Percentiles rank a stretch among this genome's conserved stretches.
phyloP scores from a whole-genome alignment of 2,113 vertebrate species.

The Micromys minutus region DNA sequence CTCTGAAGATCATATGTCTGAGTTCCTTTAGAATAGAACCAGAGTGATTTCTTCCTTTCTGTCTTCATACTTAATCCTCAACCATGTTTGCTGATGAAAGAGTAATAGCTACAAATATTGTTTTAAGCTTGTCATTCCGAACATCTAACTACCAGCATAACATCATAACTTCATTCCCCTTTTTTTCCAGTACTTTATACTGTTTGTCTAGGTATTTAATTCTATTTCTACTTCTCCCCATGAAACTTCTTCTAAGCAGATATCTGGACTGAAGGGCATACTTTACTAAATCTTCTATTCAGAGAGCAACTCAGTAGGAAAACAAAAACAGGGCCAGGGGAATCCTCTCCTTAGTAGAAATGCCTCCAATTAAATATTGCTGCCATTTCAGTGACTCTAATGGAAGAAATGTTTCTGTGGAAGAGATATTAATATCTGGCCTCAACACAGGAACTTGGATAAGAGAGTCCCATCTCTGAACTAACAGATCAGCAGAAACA shows the following conservation, averaged over 20 bases:
- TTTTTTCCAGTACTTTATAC: neutral
- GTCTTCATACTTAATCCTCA: neutral
- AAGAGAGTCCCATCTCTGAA: neutral
- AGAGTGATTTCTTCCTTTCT: neutral
- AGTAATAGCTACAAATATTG: neutral
- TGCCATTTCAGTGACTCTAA: neutral
- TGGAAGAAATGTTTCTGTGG: neutral
- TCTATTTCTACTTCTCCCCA: neutral
- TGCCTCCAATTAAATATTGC: neutral
- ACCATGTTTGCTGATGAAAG: neutral
- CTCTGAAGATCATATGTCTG: neutral
- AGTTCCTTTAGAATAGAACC: neutral
- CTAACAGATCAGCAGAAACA: neutral
- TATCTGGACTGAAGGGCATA: neutral
- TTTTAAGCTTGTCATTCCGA: neutral
- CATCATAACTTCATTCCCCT: neutral
- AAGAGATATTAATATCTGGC: neutral
- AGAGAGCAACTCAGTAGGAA: neutral
- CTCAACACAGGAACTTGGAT: neutral
- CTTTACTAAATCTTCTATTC: neutral
- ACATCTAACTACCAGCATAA: neutral
- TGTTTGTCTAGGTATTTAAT: neutral
- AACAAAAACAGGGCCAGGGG: neutral
- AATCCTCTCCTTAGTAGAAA: neutral
- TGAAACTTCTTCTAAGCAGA: neutral